Evolutionary conservation across 2,888 invertebrate species (phyloP).

Genomic region (Diadegma fenestrale): DNA sequence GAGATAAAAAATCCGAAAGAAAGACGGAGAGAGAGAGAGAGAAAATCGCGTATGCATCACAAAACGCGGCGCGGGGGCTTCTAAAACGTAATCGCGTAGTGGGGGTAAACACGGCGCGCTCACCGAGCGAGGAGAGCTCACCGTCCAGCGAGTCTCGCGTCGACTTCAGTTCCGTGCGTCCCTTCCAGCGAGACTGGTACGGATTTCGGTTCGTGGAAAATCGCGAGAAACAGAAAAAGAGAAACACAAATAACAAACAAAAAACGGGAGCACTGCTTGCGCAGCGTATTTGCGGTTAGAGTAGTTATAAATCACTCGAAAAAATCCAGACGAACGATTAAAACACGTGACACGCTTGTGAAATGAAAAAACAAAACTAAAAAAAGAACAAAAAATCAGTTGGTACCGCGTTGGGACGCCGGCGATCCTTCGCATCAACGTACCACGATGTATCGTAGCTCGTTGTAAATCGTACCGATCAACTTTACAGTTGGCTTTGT

Average conservation of each 20-base stretch:
- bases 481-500: conserved; percentile 4
- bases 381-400: conserved; percentile 4
- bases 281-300: background rate
- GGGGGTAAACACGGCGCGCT: conserved; percentile 37
- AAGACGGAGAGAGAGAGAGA: conserved; percentile 12
- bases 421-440: conserved; percentile 34
- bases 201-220: background rate
- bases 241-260: background rate
- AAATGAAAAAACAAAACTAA: background rate
- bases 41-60: conserved; percentile 3
- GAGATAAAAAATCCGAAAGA: background rate
- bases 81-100: conserved; percentile 13
- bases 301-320: conserved; percentile 6
- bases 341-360: background rate
- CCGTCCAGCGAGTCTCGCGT: conserved; percentile 33
- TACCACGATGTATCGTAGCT: conserved; percentile 59
- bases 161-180: conserved; percentile 23
- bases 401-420: conserved; percentile 49
- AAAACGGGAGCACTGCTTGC: conserved; percentile 1
- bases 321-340: conserved; percentile 1
- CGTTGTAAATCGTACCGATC: conserved; percentile 57
- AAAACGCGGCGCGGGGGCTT: conserved; percentile 25
- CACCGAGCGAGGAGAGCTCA: conserved; percentile 6
- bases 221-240: background rate
- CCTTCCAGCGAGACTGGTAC: background rate